Evolutionary conservation across 2,888 invertebrate species (phyloP), one percentile per base, ranked within the genome.

Genomic region (Microplitis manilae): DNA sequence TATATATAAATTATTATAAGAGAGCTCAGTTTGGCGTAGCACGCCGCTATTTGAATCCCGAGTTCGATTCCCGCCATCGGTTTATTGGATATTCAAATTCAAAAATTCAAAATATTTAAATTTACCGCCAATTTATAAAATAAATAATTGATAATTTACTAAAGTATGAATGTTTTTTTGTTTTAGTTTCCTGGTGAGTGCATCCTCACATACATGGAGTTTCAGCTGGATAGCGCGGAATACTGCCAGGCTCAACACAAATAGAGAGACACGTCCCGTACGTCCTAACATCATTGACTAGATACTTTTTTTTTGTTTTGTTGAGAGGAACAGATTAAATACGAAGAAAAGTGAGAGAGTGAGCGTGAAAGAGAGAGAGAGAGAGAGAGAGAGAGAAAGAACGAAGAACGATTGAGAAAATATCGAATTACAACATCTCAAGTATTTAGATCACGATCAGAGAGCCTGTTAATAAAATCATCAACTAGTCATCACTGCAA

Each of bases 181-280:
- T 94, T 94, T 15, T 93, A 96, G 96, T 94, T 95, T 94, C 94
- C 93, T 92, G 94, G 94, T 93, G 94, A 94, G 95, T 94, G 94
- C 93, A 94, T 95, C 94, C 95, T 94, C 94, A 95, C 95, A 95
- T 96, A 95, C 95, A 96, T 96, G 96, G 96, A 96, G 97, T 97
- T 97, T 96, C 95, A 96, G 93, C 95, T 97, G 94, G 97, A 97
- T 94, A 97, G 97, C 92, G 96, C 97, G 93, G 97, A 97, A 93
- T 97, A 97, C 94, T 97, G 97, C 95, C 97, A 97, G 94, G 97
- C 97, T 92, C 97, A 97, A 95, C 97, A 97, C 97, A 96, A 96
- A 96, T 96, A 96, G 94, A 92, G 91, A 86, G 87, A 87, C 85
- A 86, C 86, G 84, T 82, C 84, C 62, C 84, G 82, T 79, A 79